phyloP scores from a whole-genome alignment of 2,797 vertebrate species.

The Gymnoscopelus microlampas region DNA sequence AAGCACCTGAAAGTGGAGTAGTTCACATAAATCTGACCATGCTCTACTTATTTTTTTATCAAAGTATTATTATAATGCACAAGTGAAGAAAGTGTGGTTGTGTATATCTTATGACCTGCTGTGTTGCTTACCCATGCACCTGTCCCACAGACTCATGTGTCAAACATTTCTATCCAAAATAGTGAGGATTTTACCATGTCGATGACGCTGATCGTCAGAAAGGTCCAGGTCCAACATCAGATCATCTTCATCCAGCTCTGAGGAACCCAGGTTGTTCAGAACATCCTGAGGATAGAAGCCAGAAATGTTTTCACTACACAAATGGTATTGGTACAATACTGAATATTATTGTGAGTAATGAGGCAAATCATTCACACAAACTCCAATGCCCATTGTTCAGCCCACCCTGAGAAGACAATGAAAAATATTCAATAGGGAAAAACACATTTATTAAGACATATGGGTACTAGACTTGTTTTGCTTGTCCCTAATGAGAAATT shows the following conservation, averaged over 20 bases:
- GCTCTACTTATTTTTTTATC: too few relatives aligned
- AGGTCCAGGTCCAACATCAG: constrained; percentile 97
- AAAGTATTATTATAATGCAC: not conserved
- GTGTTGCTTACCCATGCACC: constrained; percentile 1
- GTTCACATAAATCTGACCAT: too few relatives aligned
- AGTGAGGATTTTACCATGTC: constrained; percentile 81
- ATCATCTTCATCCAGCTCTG: constrained; percentile 97
- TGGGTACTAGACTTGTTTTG: constrained; percentile 19
- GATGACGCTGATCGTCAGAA: constrained; percentile 91
- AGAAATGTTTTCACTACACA: not conserved
- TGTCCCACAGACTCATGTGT: not conserved
- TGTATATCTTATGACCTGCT: not conserved
- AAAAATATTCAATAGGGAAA: not conserved
- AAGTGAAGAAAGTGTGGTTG: not conserved
- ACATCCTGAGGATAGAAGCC: constrained; percentile 78
- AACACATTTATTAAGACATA: constrained; percentile 14
- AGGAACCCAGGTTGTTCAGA: constrained; percentile 95
- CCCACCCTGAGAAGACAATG: constrained; percentile 61
- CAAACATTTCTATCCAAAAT: not conserved
- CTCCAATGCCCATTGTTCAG: constrained; percentile 12
- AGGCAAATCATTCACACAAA: too few relatives aligned
- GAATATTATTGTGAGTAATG: too few relatives aligned
- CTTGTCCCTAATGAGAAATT: constrained; percentile 34
- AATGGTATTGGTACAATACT: too few relatives aligned
- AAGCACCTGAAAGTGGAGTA: too few relatives aligned